Percentiles rank a stretch among this genome's conserved stretches.
Evolutionary conservation across 1,140 invertebrate species (phyloP).

Genomic region (Drosophila repleta): DNA sequence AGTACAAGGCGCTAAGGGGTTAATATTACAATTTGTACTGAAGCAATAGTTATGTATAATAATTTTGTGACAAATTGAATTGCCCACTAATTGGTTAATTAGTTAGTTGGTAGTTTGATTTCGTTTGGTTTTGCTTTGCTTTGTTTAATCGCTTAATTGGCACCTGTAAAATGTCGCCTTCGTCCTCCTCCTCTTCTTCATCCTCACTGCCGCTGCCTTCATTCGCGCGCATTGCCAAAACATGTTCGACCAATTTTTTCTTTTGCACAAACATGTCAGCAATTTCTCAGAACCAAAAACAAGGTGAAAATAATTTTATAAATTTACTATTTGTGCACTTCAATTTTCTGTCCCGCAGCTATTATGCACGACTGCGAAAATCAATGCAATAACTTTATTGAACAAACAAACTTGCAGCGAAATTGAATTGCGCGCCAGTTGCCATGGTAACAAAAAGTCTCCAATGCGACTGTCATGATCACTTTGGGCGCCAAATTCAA

Average conservation of each 20-base stretch:
- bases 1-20: slow-evolving; percentile 61
- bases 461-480: slow-evolving; percentile 1
- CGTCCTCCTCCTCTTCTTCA: slow-evolving; percentile 78
- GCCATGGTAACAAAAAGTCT: slow-evolving; percentile 16
- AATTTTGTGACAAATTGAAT: slow-evolving; percentile 44
- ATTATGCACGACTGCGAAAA: slow-evolving; percentile 18
- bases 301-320: slow-evolving; percentile 45
- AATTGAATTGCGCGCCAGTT: slow-evolving; percentile 12
- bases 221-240: slow-evolving; percentile 67
- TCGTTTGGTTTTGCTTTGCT: background rate
- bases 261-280: slow-evolving; percentile 76
- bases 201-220: slow-evolving; percentile 56
- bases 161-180: slow-evolving; percentile 81
- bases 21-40: slow-evolving; percentile 47
- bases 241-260: slow-evolving; percentile 81
- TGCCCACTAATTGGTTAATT: slow-evolving; percentile 32
- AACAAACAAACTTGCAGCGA: slow-evolving; percentile 33
- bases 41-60: slow-evolving; percentile 52
- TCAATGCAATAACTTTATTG: slow-evolving; percentile 33
- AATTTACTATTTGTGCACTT: slow-evolving; percentile 56
- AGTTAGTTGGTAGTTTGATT: slow-evolving; percentile 12
- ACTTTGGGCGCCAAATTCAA: slow-evolving; percentile 9
- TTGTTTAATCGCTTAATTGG: slow-evolving; percentile 26
- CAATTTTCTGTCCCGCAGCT: slow-evolving; percentile 11
- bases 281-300: slow-evolving; percentile 34